Conservation (phyloP, 2,797 vertebrate genomes). For the Otus scops region DNA sequence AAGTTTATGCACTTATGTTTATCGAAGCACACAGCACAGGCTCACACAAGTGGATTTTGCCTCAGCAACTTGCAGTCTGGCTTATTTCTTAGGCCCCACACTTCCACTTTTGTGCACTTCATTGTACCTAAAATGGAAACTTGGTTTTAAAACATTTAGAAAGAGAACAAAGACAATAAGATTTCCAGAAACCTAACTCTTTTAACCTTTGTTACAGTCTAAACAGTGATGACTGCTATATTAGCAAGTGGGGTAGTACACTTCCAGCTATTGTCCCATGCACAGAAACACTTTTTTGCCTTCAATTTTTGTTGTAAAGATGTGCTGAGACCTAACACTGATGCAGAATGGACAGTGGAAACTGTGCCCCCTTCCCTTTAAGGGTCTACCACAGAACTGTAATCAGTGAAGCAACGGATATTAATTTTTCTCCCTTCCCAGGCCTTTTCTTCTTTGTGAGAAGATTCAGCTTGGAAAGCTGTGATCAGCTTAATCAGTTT, state of each 20-base stretch:
- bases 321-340: neutral
- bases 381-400: neutral
- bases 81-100: neutral
- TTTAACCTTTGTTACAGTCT: neutral
- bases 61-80: neutral
- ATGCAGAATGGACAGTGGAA: neutral
- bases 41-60: neutral
- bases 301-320: neutral
- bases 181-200: neutral
- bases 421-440: neutral
- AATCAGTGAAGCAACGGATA: neutral
- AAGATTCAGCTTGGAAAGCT: slow-evolving; percentile 17
- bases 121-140: neutral
- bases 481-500: slow-evolving; percentile 58
- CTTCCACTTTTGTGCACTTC: neutral
- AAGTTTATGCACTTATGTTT: neutral
- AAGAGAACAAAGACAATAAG: neutral
- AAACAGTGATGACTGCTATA: neutral
- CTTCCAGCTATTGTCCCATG: neutral
- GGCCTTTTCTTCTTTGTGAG: neutral
- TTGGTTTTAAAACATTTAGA: neutral
- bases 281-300: neutral
- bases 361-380: neutral
- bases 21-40: neutral
- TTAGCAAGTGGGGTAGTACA: neutral